phyloP scores from a whole-genome alignment of 2,797 vertebrate genomes.

The Helicolenus hilgendorfi region DNA sequence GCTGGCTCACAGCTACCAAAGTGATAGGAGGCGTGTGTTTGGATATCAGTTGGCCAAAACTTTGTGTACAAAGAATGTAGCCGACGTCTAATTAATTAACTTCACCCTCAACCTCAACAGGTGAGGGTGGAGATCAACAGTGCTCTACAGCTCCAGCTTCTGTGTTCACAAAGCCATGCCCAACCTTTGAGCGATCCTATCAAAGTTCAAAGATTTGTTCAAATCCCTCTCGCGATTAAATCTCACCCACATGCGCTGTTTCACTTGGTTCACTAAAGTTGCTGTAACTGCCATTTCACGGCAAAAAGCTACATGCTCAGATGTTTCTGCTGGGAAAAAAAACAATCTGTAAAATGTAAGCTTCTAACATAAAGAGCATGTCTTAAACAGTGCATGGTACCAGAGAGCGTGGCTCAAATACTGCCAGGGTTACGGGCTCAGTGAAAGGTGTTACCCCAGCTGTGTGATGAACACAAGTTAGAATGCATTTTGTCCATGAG shows the following conservation, averaged over 20 bases:
- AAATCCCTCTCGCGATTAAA: neutral
- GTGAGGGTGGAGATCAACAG: neutral
- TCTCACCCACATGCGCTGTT: neutral
- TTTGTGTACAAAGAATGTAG: neutral
- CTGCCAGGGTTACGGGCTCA: slow-evolving; percentile 6
- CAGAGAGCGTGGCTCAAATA: slow-evolving; percentile 3
- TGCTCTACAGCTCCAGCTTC: neutral
- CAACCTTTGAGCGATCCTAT: neutral
- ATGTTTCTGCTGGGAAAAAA: neutral
- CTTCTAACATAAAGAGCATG: neutral
- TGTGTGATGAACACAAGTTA: neutral
- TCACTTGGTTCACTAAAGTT: neutral
- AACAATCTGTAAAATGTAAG: neutral
- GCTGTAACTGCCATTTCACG: no score
- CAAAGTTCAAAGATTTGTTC: neutral
- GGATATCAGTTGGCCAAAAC: neutral
- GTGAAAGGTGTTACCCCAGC: neutral
- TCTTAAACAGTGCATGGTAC: neutral
- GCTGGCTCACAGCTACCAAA: neutral
- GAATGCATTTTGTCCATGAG: slow-evolving; percentile 2
- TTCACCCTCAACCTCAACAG: neutral
- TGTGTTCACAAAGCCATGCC: neutral
- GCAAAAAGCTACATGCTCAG: neutral
- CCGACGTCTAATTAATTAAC: neutral
- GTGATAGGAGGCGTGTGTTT: neutral